Base-by-base conservation (phyloP, 1,140 invertebrate species). In the Spodoptera litura region DNA sequence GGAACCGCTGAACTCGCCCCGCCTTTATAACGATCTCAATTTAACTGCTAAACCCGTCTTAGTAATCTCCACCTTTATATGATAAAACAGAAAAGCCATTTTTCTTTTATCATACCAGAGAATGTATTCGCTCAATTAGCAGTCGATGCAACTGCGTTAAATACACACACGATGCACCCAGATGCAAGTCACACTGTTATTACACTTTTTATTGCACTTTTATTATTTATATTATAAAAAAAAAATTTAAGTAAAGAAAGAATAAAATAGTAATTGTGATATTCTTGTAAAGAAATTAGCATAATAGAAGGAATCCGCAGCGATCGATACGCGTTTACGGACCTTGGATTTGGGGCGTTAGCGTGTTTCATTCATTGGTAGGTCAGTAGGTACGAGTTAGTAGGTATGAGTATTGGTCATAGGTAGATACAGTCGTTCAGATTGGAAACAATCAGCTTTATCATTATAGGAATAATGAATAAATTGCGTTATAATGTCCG, bases 1-100 rank as follows among this genome's bases (percentile, higher is more conserved):
- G 71, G 79, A 72, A 49, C 25, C 74, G 76, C 56, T 52, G 70
- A 55, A 15, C 44, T 51, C 35, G 82, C 80, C 75, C 78, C 82
- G 82, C 82, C 82, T 78, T 61, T 12, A 64, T 76, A 79, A 79
- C 78, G 78, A 79, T 79, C 78, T 74, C 64, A 52, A 58, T 79
- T 79, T 79, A 66, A 74, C 78, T 66, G 59, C 78, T 76, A 25
- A 76, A 64, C 58, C 51, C 51, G 38, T 55, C 10, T n/a, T 27
- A 20, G 61, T 76, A 64, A 64, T 74, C 59, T 72, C 58, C 73
- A 61, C 73, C 73, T 76, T 20, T 52, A 25, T 58, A 73, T 51
- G 8, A 53, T 53, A 53, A 3, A 64, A 15, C 44, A 64, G 38
- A 20, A 49, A 20, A 4, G n/a, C 1, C 20, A 20, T 64, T 9